A percentile compares a stretch with the other conserved stretches of the same genome.
Evolutionary conservation across 1,140 invertebrate species (phyloP).

Genomic region (Pinna nobilis): DNA sequence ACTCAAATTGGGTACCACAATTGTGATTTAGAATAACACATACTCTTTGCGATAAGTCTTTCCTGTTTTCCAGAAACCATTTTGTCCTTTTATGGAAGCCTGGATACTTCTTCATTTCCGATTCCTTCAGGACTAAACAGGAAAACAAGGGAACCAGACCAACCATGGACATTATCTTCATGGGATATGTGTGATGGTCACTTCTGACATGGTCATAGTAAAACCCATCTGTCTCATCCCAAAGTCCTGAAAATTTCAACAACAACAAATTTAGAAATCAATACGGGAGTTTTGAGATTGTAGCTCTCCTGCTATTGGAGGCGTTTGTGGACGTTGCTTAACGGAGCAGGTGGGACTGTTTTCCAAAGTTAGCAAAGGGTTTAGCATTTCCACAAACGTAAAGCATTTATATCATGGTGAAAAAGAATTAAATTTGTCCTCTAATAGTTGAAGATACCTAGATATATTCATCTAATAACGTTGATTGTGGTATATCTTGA

Average conservation of each 20-base stretch:
- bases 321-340: too few species aligned
- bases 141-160: slow-evolving; percentile 74
- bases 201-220: slow-evolving; percentile 73
- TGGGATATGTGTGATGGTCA: slow-evolving; percentile 54
- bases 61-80: slow-evolving; percentile 73
- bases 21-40: too few species aligned
- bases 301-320: too few species aligned
- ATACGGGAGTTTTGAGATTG: too few species aligned
- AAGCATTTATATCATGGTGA: too few species aligned
- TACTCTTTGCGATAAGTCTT: slow-evolving; percentile 64
- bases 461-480: not conserved
- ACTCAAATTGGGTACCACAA: too few species aligned
- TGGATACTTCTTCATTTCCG: slow-evolving; percentile 61
- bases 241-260: slow-evolving; percentile 65
- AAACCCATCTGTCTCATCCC: slow-evolving; percentile 75
- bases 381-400: too few species aligned
- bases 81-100: slow-evolving; percentile 70
- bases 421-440: too few species aligned
- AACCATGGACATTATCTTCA: slow-evolving; percentile 74
- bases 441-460: too few species aligned
- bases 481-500: too few species aligned
- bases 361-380: too few species aligned
- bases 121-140: slow-evolving; percentile 68
- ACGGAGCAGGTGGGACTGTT: too few species aligned
- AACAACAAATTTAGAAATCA: not conserved